Evolutionary conservation across 2,113 vertebrate genomes (phyloP), one percentile per base, ranked within the genome.

Genomic region (Spea multiplicata): DNA sequence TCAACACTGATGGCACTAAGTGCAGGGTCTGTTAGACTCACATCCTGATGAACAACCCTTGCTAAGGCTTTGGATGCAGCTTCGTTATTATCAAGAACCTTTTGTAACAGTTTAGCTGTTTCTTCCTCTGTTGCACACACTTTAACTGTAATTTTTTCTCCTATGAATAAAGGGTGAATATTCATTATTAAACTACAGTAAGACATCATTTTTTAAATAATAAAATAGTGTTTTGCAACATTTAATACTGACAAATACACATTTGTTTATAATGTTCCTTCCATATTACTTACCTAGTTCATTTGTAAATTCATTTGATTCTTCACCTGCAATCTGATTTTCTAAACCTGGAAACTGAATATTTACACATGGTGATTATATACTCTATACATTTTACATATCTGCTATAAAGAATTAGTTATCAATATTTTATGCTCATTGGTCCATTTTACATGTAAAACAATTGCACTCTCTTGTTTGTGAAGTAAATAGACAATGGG

Each of bases 221-320:
- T 52, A 7, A 10, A 7, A 52, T 52, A 52, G 50, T 52, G 9
- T 52, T 7, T 52, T 52, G 3, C 6, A 7, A 52, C 50, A 52
- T 7, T 52, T 6, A 52, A 2, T 10, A 30, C 30, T 30, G 30
- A 2, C 50, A 1, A 52, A 52, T 52, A 52, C 50, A 52, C 9
- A 52, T 59, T 59, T 59, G 55, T 12, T 13, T 59, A 59, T 9
- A 59, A 12, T 59, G 9, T 3, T 30, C 30, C 30, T 62, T n/a
- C 17, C 17, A 2, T 62, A n/a, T 47, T 71, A 89, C 87, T 89
- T 88, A 96, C 93, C 74, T 2, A 94, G 88, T 53, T 95, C 92
- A 83, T 98, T 97, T 88, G 95, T 94, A 91, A 97, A 97, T 82
- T 93, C 93, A 90, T 94, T 96, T 67, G 94, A 95, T 89, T 95